Percentiles rank a stretch among this genome's conserved stretches.
These are phyloP conservation scores for Rhagonycha fulva DNA, from an alignment of 2,888 invertebrate genomes.

Conservation along the genomic window DNA sequence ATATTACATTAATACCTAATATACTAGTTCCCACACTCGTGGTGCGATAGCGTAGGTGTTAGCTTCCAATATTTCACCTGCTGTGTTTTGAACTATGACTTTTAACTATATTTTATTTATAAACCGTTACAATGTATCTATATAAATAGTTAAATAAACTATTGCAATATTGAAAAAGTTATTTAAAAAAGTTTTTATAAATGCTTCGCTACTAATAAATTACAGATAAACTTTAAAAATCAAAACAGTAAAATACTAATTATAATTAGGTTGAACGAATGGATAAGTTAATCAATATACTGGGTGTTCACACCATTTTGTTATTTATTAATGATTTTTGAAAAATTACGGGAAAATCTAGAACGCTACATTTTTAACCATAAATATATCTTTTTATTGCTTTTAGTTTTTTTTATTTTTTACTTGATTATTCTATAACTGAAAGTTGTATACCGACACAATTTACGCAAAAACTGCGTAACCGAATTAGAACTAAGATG, in stretches of 20 bases:
- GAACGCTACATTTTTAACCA: neutral
- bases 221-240: neutral
- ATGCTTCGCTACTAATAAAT: neutral
- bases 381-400: neutral
- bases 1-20: conserved; percentile 22
- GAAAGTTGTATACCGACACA: too few species aligned
- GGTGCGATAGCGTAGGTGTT: conserved; percentile 29
- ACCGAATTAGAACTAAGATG: too few species aligned
- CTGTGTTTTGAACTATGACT: conserved; percentile 32
- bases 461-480: too few species aligned
- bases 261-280: neutral
- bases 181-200: neutral
- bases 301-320: neutral
- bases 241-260: neutral
- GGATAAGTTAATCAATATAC: neutral
- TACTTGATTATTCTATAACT: too few species aligned
- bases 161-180: conserved; percentile 1
- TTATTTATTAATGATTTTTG: neutral
- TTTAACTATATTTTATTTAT: conserved; percentile 23
- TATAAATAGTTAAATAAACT: conserved; percentile 14
- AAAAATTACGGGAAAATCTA: neutral
- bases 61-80: conserved; percentile 29
- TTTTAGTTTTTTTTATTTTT: too few species aligned
- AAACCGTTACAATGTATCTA: conserved; percentile 23
- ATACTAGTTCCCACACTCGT: conserved; percentile 28